These are phyloP conservation scores for Drosophila meridiana DNA, from an alignment of 2,888 invertebrate genomes.

Conservation along the genomic window DNA sequence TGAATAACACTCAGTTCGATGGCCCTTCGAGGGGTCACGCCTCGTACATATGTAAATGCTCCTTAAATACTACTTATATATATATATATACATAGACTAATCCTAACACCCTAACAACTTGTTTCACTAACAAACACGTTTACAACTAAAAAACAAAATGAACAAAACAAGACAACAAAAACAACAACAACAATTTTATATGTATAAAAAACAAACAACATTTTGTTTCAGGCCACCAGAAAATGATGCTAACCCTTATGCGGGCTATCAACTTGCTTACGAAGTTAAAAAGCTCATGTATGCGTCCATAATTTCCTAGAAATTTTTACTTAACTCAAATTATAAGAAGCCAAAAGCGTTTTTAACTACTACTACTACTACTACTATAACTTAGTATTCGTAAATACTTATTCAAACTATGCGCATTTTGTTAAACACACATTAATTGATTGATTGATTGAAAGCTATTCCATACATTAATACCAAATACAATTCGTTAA, in stretches of 20 bases:
- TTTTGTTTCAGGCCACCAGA: slow-evolving; percentile 93
- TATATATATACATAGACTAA: slow-evolving; percentile 21
- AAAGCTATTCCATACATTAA: slow-evolving; percentile 72
- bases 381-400: slow-evolving; percentile 73
- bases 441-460: slow-evolving; percentile 74
- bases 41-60: slow-evolving; percentile 74
- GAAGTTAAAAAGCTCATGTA: slow-evolving; percentile 99
- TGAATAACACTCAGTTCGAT: slow-evolving; percentile 36
- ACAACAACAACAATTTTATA: slow-evolving; percentile 53
- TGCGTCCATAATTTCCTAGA: slow-evolving; percentile 87
- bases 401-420: slow-evolving; percentile 70
- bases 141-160: slow-evolving; percentile 20
- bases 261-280: slow-evolving; percentile 99
- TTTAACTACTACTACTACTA: slow-evolving; percentile 52
- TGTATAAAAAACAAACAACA: slow-evolving; percentile 81
- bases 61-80: slow-evolving; percentile 39
- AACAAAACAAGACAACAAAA: slow-evolving; percentile 25
- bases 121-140: slow-evolving; percentile 53
- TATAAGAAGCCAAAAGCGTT: slow-evolving; percentile 63
- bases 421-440: slow-evolving; percentile 76
- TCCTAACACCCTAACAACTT: slow-evolving; percentile 58
- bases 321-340: slow-evolving; percentile 65
- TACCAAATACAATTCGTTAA: slow-evolving; percentile 45
- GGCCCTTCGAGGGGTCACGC: slow-evolving; percentile 29
- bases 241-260: slow-evolving; percentile 96